A percentile compares a stretch with the other conserved stretches of the same genome.
Evolutionary conservation across 1,140 invertebrate species (phyloP).

Genomic region (Antheraea mylitta): DNA sequence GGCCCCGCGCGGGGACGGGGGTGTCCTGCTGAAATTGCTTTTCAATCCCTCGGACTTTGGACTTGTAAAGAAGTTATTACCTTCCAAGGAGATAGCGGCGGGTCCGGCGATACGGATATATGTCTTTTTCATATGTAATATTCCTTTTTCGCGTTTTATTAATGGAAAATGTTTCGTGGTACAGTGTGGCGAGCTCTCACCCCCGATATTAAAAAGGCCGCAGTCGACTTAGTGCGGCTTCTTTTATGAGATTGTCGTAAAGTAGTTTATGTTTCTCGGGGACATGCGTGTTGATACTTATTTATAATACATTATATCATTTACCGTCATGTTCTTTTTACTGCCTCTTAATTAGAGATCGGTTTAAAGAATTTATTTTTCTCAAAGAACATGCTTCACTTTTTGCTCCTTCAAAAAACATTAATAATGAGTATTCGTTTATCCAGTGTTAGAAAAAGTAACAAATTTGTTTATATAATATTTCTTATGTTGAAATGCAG

Average conservation of each 20-base stretch:
- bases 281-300: conserved; percentile 17
- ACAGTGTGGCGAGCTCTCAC: conserved; percentile 59
- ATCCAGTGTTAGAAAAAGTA: too few relatives aligned
- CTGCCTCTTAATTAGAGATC: background rate
- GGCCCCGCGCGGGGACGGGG: conserved; percentile 62
- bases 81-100: conserved; percentile 77
- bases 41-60: conserved; percentile 81
- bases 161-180: conserved; percentile 78
- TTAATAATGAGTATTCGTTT: too few relatives aligned
- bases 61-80: conserved; percentile 82
- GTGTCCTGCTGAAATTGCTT: conserved; percentile 80
- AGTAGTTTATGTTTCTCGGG: conserved; percentile 47
- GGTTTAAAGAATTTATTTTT: too few relatives aligned
- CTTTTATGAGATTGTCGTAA: conserved; percentile 65
- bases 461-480: too few relatives aligned
- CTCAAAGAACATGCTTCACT: too few relatives aligned
- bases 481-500: too few relatives aligned
- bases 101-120: conserved; percentile 78
- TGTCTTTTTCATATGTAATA: conserved; percentile 79
- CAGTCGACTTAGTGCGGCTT: conserved; percentile 57
- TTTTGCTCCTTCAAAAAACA: too few relatives aligned
- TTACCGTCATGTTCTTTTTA: conserved; percentile 4
- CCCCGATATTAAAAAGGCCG: conserved; percentile 67
- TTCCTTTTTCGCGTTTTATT: conserved; percentile 79
- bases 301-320: conserved; percentile 14